Base-by-base conservation (phyloP, 2,797 vertebrate species). In the Channallabes apus region DNA sequence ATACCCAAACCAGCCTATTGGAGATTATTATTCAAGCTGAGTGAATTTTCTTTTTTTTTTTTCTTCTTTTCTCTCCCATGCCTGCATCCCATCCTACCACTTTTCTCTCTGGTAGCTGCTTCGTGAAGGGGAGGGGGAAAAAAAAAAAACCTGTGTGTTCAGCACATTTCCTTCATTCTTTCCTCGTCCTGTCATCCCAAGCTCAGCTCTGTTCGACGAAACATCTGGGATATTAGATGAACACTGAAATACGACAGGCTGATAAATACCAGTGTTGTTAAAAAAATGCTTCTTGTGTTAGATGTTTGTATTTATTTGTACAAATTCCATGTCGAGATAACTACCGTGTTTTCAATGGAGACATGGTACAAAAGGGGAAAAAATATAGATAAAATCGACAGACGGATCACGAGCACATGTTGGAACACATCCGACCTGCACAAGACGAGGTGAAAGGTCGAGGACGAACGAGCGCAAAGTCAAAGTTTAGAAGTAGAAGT, bases 101-200 rank as follows among this genome's bases (percentile, higher is more conserved):
- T 54, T 76, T 17, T 56, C 51, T 58, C 6, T 59, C 18, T 27
- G 18, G 65, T 15, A 76, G 71, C 29, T 2, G 41, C 51, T 82
- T 86, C 27, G 51, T 46, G 29, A 82, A 54, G 67, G 67, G n/a
- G 8, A 7, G 11, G 11, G 6, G 11, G 9, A 6, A 38, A 46
- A 46, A 46, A 2, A 46, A 46, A 46, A 46, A 46, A 9, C 46
- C 9, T 3, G 2, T 2, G 78, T 38, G 61, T 75, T 81, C 78
- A 81, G 78, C 38, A 58, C 69, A 73, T 85, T 80, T 80, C 69
- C 38, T 35, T 72, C 77, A 85, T 86, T 82, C 62, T 14, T 86
- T 82, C 73, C 61, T 54, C 51, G 41, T 6, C 12, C 72, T 5
- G 72, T 68, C 80, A 81, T 77, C 18, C 27, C n/a, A 15, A 77